Base-by-base conservation (phyloP, 1,140 invertebrate species). In the Rhyzopertha dominica region DNA sequence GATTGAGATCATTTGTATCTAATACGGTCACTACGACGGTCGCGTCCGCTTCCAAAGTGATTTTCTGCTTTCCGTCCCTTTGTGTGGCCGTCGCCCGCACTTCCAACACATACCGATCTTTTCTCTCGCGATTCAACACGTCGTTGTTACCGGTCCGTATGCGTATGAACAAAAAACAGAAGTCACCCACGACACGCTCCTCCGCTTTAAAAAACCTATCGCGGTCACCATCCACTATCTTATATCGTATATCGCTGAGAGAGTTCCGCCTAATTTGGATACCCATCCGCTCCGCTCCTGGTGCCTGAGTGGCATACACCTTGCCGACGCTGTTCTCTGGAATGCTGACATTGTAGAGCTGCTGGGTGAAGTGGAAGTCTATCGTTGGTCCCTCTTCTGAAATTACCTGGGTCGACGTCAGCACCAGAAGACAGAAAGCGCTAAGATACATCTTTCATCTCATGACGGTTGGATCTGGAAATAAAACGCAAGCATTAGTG, bases 131-230 rank as follows among this genome's bases (percentile, higher is more conserved):
- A 70, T 98, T 97, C 23, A 97, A 70, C 38, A 90, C 86, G 50
- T 84, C 82, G 18, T 82, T 75, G 62, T 88, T 87, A 30, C 83
- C 86, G 18, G 88, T 90, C 59, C 87, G 78, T 44, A 88, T 95
- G 52, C 91, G 74, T 42, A 97, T 80, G 20, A 85, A 74, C 16
- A 97, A 74, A 66, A 97, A 98, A 68, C 85, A 91, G 74, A 95
- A 96, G 71, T 96, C 89, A 14, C 92, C 93, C 8, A 97, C 84
- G 19, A 80, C 69, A 10, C 80, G 73, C 38, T 90, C 82, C 63
- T 95, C 92, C 0, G 89, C 88, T 65, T 93, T 94, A 72, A 98
- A 98, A 62, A 95, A 85, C 60, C 88, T 87, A 43, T 90, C 83
- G 18, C 80, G 78, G 67, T 96, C 90, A 18, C 91, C 90, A 49